Evolutionary conservation across 2,113 vertebrate genomes (phyloP).

Genomic region (Pseudopodoces humilis): DNA sequence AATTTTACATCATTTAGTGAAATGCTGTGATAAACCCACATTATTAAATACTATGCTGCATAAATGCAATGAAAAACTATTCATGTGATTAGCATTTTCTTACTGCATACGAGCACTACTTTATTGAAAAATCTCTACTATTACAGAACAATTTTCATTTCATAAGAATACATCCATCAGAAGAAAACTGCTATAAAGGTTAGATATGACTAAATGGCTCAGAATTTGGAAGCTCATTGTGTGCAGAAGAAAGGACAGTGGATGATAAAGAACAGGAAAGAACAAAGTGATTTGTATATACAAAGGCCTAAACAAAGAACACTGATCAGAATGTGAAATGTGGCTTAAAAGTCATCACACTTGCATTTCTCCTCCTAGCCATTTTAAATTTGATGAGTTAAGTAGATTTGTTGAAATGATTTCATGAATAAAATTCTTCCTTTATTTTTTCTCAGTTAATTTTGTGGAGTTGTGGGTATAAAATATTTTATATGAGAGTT

Average conservation of each 20-base stretch:
- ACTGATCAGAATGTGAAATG: background rate
- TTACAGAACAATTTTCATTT: constrained; percentile 15
- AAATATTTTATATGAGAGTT: background rate
- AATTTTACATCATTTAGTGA: constrained; percentile 33
- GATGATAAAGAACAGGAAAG: background rate
- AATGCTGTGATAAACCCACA: background rate
- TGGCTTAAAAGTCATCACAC: background rate
- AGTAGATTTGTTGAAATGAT: background rate
- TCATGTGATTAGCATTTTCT: constrained; percentile 13
- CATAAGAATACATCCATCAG: constrained; percentile 6
- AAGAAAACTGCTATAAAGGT: background rate
- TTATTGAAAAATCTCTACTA: constrained; percentile 19
- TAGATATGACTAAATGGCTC: background rate
- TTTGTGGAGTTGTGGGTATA: background rate
- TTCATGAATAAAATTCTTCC: background rate
- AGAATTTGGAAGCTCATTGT: background rate
- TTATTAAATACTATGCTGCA: constrained; percentile 5
- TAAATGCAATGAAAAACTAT: background rate
- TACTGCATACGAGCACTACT: background rate
- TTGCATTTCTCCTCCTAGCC: background rate
- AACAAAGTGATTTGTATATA: background rate
- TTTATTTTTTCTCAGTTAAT: background rate
- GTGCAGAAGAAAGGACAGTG: background rate
- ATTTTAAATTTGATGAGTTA: background rate
- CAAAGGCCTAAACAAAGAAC: background rate